Base-by-base conservation (phyloP, 2,888 invertebrate species). In the Adineta ricciae region DNA sequence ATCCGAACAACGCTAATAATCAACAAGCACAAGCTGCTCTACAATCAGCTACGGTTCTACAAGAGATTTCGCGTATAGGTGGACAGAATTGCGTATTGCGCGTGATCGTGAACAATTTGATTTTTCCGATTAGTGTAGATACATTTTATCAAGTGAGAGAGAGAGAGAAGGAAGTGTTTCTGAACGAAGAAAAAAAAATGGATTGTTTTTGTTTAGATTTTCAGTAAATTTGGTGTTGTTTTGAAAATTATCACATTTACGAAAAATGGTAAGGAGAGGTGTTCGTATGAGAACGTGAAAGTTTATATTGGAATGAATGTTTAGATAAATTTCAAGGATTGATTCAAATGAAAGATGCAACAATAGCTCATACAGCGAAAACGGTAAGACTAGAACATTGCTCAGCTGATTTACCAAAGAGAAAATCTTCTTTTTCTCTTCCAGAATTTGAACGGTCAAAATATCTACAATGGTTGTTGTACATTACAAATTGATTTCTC, bases 191-290 rank as follows among this genome's bases (percentile, higher is more conserved):
- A 32, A 21, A 16, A 24, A 36, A 38, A 36, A 0, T 36, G 8
- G 9, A 4, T 73, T 73, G 16, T 27, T 41, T 16, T 97, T 93
- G 96, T 38, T 9, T 78, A 78, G 78, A 78, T 99, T 91, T 99
- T 99, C 93, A 96, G 96, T 89, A 94, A 97, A 88, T 97, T 95
- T 92, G 99, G 99, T 89, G 97, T 97, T 92, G 97, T 99, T 89
- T 93, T 98, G 90, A 97, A 98, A 92, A 99, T 99, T 90, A 98
- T 99, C 90, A 99, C 98, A 88, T 99, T 99, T 93, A 98, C 96
- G 89, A 99, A 99, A 93, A 99, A 99, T 92, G 86, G 84, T 46
- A 83, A 14, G 27, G 3, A 54, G 16, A 38, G 1, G 11, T 1
- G 14, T 49, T 49, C n/a, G n/a, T n/a, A n/a, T n/a, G 46, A 46